Base-by-base conservation (phyloP, 2,113 vertebrate genomes). In the Xenopus borealis region DNA sequence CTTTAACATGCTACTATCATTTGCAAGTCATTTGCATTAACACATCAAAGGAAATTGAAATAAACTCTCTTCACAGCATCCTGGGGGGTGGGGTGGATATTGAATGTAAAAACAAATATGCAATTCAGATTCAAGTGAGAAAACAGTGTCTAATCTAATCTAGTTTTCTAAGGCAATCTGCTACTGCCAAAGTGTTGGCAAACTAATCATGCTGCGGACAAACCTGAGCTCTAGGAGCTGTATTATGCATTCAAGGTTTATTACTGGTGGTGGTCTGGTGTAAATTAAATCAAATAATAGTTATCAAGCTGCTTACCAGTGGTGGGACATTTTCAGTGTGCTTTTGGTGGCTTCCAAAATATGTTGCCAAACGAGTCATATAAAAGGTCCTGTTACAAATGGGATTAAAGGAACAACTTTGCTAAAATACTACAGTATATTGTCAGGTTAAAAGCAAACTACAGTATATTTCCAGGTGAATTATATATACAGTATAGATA, bases 111-210 rank as follows among this genome's bases (percentile, higher is more conserved):
- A 75, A 69, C 81, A 84, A 85, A 86, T 80, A 73, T 86, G 81
- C 70, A 79, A 83, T 83, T 88, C 55, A 62, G 75, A 73, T 83
- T 90, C 85, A 86, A 45, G 85, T 85, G 84, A 79, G 69, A 83
- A 78, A 72, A 81, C 80, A 84, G 80, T 78, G 78, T 81, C 83
- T 84, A 86, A 85, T 78, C 9, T 75, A 84, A 81, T 77, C 80
- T 76, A 27, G 44, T 69, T 76, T 45, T 69, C 4, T 13, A 76
- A 46, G 47, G 50, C 23, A 68, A 45, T 7, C 12, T 76, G 20
- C 58, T 45, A 62, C n/a, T 63, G 17, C 14, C 52, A 14, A 53
- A 9, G 40, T 44, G 46, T 20, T 47, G 57, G 47, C 33, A 75
- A 75, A 53, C 66, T 62, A 69, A 75, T 75, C 65, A 62, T 57